Evolutionary conservation across 2,113 vertebrate species (phyloP), one percentile per base, ranked within the genome.

Genomic region (Hiodon tergisus): DNA sequence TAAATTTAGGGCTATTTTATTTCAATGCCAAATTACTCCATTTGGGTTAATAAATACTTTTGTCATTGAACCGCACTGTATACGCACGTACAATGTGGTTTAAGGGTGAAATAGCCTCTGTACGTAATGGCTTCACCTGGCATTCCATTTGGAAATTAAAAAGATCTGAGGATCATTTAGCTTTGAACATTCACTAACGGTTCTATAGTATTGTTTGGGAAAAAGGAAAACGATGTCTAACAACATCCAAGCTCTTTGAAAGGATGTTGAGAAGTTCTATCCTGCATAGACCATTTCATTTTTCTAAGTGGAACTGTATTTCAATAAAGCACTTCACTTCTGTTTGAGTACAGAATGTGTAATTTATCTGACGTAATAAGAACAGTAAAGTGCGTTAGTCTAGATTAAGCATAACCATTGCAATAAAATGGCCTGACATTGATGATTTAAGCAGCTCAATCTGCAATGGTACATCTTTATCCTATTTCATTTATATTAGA

Each of bases 1-100:
- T 83, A 80, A 82, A 79, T 76, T 76, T 76, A 70, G 68, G 63
- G 14, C 16, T 16, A 52, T 58, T 17, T 63, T 3, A 16, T 61
- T 65, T 52, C 8, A 47, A n/a, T 10, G 75, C 68, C 75, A 71
- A 58, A 16, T 61, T 9, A 47, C 31, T 48, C 58, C 11, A 52
- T 31, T 9, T 3, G 11, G 31, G 0, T 48, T 71, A 63, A 71
- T 65, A 76, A 71, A 48, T 2, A 46, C 8, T 11, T 14, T 76
- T 3, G 16, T 62, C 50, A 14, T 60, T 7, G 14, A 53, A 8
- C 3, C 14, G 58, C 14, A 14, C 58, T 11, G 3, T 59, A 31
- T 31, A 31, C 31, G 31, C 31, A 31, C 31, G 31, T 31, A 31
- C 31, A 31, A 31, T 31, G 31, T 31, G 31, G 31, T 31, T 31